These are phyloP conservation scores for Dendrocincla tyrannina DNA, from an alignment of 2,797 vertebrate species.

Conservation along the genomic window DNA sequence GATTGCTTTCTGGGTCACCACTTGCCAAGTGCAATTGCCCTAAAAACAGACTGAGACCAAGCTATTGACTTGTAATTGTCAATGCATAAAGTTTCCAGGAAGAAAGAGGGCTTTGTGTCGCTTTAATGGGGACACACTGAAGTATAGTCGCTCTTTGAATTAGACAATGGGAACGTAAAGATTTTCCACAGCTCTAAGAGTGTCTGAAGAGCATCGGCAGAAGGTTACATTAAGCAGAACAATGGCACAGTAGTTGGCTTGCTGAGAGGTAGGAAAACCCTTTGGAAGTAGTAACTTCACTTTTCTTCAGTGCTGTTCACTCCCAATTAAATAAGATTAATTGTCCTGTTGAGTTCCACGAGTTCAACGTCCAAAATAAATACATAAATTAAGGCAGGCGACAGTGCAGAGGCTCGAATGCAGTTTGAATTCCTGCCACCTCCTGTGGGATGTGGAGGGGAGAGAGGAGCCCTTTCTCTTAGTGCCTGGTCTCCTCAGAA, in stretches of 20 bases:
- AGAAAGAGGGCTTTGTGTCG: slow-evolving; percentile 53
- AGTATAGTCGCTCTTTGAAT: slow-evolving; percentile 13
- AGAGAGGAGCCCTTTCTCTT: not conserved
- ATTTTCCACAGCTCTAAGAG: slow-evolving; percentile 25
- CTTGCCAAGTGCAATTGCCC: slow-evolving; percentile 32
- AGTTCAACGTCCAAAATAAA: slow-evolving; percentile 65
- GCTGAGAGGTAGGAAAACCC: slow-evolving; percentile 46
- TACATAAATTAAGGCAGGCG: slow-evolving; percentile 54
- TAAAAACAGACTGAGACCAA: slow-evolving; percentile 22
- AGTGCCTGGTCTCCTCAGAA: not conserved
- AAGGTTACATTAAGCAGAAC: slow-evolving; percentile 34
- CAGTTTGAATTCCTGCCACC: slow-evolving; percentile 36
- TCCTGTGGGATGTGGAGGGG: not conserved
- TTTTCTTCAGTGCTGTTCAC: slow-evolving; percentile 13
- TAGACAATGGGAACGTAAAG: slow-evolving; percentile 15
- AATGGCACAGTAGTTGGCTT: slow-evolving; percentile 48
- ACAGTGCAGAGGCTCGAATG: slow-evolving; percentile 10
- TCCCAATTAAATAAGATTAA: slow-evolving; percentile 59
- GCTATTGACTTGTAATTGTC: slow-evolving; percentile 56
- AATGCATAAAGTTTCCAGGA: slow-evolving; percentile 23
- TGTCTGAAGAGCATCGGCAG: slow-evolving; percentile 35
- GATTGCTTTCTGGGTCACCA: slow-evolving; percentile 43
- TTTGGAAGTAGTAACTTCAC: slow-evolving; percentile 34
- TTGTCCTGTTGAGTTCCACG: slow-evolving; percentile 29
- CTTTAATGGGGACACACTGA: slow-evolving; percentile 37